phyloP scores from a whole-genome alignment of 30 jellyfish, hydroid and myxozoan genomes.

The Cassiopea andromeda region DNA sequence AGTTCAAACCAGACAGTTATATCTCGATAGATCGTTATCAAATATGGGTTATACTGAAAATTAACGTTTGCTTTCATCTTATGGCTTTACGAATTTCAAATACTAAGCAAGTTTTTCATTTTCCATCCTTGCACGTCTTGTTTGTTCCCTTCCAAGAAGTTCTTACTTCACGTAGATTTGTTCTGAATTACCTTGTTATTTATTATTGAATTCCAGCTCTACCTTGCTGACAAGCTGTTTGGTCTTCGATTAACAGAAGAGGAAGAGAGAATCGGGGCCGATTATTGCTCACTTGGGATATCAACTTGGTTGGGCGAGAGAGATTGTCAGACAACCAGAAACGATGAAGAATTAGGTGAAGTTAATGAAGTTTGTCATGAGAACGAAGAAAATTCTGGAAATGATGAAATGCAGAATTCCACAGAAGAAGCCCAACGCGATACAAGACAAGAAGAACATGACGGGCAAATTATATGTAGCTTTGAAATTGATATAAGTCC shows the following conservation, averaged over 20 bases:
- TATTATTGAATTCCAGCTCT: constrained; percentile 32
- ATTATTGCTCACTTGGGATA: constrained; percentile 78
- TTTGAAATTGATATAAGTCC: neutral
- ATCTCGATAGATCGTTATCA: no score
- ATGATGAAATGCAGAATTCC: neutral
- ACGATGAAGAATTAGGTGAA: neutral
- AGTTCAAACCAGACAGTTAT: no score
- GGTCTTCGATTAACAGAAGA: constrained; percentile 70
- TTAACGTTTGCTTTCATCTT: no score
- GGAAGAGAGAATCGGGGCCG: constrained; percentile 82
- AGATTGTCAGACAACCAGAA: neutral
- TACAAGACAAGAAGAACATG: neutral
- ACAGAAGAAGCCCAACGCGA: neutral
- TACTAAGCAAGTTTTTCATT: no score
- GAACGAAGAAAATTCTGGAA: neutral
- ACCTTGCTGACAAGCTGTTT: constrained; percentile 57
- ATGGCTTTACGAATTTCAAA: no score
- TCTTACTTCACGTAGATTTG: neutral
- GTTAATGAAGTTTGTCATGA: neutral
- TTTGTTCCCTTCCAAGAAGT: neutral
- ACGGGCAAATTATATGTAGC: neutral
- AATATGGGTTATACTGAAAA: no score
- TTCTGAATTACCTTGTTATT: no score
- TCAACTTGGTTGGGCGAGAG: neutral
- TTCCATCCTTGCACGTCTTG: neutral